Percentiles rank a stretch among this genome's conserved stretches.
Evolutionary conservation across 2,113 vertebrate species (phyloP).

Genomic region (Chelonoidis abingdonii): DNA sequence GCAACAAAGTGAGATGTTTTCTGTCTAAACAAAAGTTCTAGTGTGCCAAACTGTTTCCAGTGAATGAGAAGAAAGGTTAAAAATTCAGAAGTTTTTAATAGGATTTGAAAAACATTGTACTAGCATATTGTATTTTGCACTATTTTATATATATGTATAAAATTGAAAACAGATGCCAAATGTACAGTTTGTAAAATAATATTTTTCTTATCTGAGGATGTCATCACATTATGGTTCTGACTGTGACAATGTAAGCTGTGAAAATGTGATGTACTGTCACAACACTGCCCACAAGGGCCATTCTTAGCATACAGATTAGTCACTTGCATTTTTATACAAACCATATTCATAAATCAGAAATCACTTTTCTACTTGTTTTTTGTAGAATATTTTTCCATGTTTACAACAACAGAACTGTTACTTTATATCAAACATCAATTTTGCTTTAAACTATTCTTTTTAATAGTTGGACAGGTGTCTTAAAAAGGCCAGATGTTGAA

Average conservation of each 20-base stretch:
- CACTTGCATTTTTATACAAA: slow-evolving; percentile 76
- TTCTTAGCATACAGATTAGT: slow-evolving; percentile 73
- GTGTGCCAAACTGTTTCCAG: slow-evolving; percentile 72
- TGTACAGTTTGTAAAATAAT: slow-evolving; percentile 81
- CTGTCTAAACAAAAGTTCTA: slow-evolving; percentile 47
- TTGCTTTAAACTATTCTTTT: slow-evolving; percentile 78
- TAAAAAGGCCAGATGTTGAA: slow-evolving; percentile 49
- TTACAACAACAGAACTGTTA: slow-evolving; percentile 77
- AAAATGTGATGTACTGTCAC: slow-evolving; percentile 67
- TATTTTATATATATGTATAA: slow-evolving; percentile 64
- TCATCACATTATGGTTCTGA: slow-evolving; percentile 75
- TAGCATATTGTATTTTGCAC: slow-evolving; percentile 81
- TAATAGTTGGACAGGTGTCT: slow-evolving; percentile 53
- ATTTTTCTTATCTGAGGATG: slow-evolving; percentile 75
- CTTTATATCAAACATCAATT: slow-evolving; percentile 79
- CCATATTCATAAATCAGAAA: slow-evolving; percentile 79
- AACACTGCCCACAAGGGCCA: slow-evolving; percentile 61
- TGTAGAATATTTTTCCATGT: slow-evolving; percentile 84
- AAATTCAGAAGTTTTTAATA: slow-evolving; percentile 55
- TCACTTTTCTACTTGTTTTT: slow-evolving; percentile 86
- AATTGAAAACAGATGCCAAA: slow-evolving; percentile 78
- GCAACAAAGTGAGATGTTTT: slow-evolving; percentile 17
- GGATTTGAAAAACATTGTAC: slow-evolving; percentile 72
- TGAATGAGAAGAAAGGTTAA: slow-evolving; percentile 56
- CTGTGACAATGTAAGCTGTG: slow-evolving; percentile 74